These are phyloP conservation scores for Cryptomyrus ogoouensis DNA, from an alignment of 2,113 vertebrate genomes.

Conservation along the genomic window DNA sequence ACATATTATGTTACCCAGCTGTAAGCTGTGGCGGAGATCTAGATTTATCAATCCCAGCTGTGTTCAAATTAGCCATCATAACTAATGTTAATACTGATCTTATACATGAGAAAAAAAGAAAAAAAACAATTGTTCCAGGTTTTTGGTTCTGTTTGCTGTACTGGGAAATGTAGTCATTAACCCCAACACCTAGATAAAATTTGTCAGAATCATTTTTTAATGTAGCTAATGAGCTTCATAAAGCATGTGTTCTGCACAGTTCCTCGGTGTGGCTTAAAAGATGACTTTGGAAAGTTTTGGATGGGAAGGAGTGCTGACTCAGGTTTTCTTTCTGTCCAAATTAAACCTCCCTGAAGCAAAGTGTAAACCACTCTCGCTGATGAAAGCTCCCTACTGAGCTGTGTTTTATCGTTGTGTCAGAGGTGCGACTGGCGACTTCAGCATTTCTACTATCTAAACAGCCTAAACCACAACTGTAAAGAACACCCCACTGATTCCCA, in stretches of 20 bases:
- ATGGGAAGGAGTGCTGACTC: slow-evolving; percentile 3
- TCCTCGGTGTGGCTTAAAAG: neutral
- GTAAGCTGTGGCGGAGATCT: neutral
- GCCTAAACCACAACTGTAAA: slow-evolving; percentile 34
- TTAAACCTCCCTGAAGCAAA: slow-evolving; percentile 12
- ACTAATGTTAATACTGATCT: neutral
- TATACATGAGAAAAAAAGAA: neutral
- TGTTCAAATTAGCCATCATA: neutral
- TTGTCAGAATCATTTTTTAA: slow-evolving; percentile 1
- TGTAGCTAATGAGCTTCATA: slow-evolving; percentile 16
- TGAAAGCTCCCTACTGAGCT: slow-evolving; percentile 15
- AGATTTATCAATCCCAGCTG: neutral
- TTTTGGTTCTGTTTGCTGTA: neutral
- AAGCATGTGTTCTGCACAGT: neutral
- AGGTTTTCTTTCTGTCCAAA: neutral
- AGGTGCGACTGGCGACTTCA: slow-evolving; percentile 25
- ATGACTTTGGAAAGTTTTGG: slow-evolving; percentile 3
- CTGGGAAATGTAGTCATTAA: neutral
- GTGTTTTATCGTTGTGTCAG: slow-evolving; percentile 17
- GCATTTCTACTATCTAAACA: slow-evolving; percentile 33
- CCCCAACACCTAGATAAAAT: neutral
- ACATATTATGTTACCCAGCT: neutral
- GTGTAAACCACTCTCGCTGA: neutral
- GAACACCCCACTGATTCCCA: slow-evolving; percentile 27
- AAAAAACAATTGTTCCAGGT: neutral